phyloP scores from a whole-genome alignment of 2,888 invertebrate species.

The Eupithecia vulgata region DNA sequence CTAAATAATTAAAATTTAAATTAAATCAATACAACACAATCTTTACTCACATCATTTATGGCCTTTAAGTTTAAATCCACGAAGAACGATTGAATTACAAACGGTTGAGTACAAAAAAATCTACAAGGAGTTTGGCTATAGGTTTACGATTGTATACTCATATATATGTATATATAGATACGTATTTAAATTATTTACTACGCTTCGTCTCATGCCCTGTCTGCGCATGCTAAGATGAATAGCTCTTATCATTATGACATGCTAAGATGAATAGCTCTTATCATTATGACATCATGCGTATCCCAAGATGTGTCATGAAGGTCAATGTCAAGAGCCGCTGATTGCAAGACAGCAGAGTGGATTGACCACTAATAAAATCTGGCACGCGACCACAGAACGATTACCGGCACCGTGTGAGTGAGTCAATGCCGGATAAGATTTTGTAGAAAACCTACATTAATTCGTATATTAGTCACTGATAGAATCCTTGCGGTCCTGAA shows the following conservation, averaged over 20 bases:
- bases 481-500: neutral
- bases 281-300: neutral
- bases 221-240: neutral
- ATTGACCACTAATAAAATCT: neutral
- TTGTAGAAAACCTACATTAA: neutral
- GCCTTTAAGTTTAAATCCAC: no score
- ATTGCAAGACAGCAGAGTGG: neutral
- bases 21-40: no score
- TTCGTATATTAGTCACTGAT: constrained; percentile 3
- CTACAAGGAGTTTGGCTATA: no score
- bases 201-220: neutral
- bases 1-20: no score
- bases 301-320: neutral
- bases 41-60: no score
- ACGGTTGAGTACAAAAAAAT: no score
- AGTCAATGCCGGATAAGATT: neutral
- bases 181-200: no score
- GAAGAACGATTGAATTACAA: no score
- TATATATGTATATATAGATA: no score
- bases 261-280: neutral
- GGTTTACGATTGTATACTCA: no score
- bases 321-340: neutral
- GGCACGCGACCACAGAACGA: neutral
- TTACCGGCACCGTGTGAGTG: neutral
- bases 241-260: neutral